Conservation (phyloP, 1,140 invertebrate genomes). For the Pomacea maculata region DNA sequence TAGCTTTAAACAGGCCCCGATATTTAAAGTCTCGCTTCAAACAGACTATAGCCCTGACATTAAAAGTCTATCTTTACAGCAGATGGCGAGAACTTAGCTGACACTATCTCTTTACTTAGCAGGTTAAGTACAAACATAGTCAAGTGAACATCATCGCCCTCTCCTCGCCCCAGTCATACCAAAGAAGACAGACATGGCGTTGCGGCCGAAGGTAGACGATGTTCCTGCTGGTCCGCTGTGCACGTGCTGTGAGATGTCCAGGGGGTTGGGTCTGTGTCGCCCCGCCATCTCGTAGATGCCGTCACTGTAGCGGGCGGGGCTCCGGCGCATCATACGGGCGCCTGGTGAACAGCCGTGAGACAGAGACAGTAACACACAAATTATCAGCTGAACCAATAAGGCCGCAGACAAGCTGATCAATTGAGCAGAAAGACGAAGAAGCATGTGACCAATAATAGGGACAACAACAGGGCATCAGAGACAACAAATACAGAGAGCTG, state of each 20-base stretch:
- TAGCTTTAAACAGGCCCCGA: too few species aligned
- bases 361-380: not conserved
- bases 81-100: too few species aligned
- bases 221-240: conserved; percentile 90
- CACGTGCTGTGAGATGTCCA: conserved; percentile 80
- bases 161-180: conserved; percentile 71
- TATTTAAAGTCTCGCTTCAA: too few species aligned
- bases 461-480: too few species aligned
- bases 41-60: too few species aligned
- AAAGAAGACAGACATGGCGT: conserved; percentile 94
- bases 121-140: not conserved
- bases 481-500: too few species aligned
- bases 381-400: too few species aligned
- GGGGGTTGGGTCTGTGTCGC: conserved; percentile 85
- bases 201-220: conserved; percentile 85
- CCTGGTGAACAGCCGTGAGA: conserved; percentile 66
- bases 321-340: conserved; percentile 86
- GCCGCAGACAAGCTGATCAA: too few species aligned
- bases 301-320: conserved; percentile 91
- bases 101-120: too few species aligned
- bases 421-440: too few species aligned
- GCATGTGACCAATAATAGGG: too few species aligned
- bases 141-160: not conserved
- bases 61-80: too few species aligned
- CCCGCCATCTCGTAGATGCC: conserved; percentile 83